Conservation (phyloP, 1,140 invertebrate species). For the Potamilus streckersoni region DNA sequence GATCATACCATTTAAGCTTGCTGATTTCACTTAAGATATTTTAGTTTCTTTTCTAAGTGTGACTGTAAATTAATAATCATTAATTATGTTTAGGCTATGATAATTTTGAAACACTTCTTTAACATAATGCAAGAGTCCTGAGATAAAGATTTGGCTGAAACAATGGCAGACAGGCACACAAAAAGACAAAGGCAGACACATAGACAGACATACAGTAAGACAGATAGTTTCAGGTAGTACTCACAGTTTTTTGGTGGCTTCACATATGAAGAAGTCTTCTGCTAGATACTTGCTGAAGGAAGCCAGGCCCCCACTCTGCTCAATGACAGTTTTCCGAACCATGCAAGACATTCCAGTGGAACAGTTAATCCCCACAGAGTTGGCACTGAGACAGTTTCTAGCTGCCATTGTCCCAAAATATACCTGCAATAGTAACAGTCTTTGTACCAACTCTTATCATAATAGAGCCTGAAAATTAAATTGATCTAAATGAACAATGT, state of each 20-base stretch:
- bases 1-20: too few species aligned
- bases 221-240: slow-evolving; percentile 17
- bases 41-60: too few species aligned
- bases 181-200: too few species aligned
- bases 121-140: too few species aligned
- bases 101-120: too few species aligned
- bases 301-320: slow-evolving; percentile 91
- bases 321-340: slow-evolving; percentile 88
- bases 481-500: not conserved
- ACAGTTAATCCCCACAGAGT: slow-evolving; percentile 93
- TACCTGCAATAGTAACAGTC: slow-evolving; percentile 74
- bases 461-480: not conserved
- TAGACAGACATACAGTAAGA: too few species aligned
- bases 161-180: too few species aligned
- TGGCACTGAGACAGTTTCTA: slow-evolving; percentile 93
- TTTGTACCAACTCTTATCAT: not conserved
- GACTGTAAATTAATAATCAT: too few species aligned
- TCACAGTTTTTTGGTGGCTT: slow-evolving; percentile 82
- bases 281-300: slow-evolving; percentile 95
- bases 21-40: too few species aligned
- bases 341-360: slow-evolving; percentile 99
- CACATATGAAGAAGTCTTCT: slow-evolving; percentile 99
- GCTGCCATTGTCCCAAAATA: slow-evolving; percentile 98
- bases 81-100: too few species aligned
- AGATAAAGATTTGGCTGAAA: too few species aligned